These are phyloP conservation scores for Rhinolophus sinicus DNA, from an alignment of 2,113 vertebrate species.

Conservation along the genomic window DNA sequence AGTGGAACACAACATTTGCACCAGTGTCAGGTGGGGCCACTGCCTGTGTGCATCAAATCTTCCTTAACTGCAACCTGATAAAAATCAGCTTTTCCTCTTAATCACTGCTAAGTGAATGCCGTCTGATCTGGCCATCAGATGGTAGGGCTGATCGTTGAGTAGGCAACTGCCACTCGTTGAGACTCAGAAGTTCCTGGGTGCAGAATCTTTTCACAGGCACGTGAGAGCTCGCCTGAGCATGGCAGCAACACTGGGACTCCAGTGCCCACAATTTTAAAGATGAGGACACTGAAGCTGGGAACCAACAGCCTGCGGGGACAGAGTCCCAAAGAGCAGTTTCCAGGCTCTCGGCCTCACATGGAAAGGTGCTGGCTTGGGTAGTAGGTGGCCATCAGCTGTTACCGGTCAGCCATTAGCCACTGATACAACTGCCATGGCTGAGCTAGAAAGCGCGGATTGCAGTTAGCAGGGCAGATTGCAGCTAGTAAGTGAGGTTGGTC, in stretches of 20 bases:
- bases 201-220: accelerated
- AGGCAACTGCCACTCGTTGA: background rate
- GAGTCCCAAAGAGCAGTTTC: too few relatives aligned
- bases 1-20: constrained; percentile 88
- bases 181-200: background rate
- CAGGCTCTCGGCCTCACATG: too few relatives aligned
- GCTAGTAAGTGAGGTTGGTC: too few relatives aligned
- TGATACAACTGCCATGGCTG: too few relatives aligned
- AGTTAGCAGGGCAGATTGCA: too few relatives aligned
- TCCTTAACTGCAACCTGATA: constrained; percentile 73
- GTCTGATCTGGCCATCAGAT: constrained; percentile 66
- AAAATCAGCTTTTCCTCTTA: constrained; percentile 84
- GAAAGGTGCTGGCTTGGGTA: too few relatives aligned
- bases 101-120: constrained; percentile 82
- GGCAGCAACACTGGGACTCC: accelerated
- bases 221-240: accelerated
- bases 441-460: too few relatives aligned
- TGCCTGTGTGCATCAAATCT: constrained; percentile 60
- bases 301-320: too few relatives aligned
- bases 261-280: accelerated
- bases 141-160: constrained; percentile 55
- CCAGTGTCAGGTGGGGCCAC: background rate
- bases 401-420: too few relatives aligned
- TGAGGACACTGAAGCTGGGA: accelerated
- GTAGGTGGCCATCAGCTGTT: too few relatives aligned